Evolutionary conservation across 2,888 invertebrate species (phyloP).

Genomic region (Venusia cambrica): DNA sequence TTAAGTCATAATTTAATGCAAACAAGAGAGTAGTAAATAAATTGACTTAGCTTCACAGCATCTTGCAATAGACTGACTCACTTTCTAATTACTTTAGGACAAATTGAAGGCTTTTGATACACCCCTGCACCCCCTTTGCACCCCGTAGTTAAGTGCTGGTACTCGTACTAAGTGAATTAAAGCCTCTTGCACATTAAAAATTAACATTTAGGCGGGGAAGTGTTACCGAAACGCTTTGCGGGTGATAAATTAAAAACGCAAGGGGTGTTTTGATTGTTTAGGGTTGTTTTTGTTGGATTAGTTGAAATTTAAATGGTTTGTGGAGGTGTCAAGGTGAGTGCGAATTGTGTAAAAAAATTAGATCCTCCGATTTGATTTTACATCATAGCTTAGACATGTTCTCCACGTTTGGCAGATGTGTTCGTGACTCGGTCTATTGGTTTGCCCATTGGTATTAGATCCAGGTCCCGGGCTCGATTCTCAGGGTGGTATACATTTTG

Average conservation of each 20-base stretch:
- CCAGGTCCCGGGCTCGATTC: too few species aligned
- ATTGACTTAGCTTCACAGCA: slow-evolving; percentile 29
- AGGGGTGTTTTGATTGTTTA: slow-evolving; percentile 2
- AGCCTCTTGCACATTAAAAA: slow-evolving; percentile 28
- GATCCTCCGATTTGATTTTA: too few species aligned
- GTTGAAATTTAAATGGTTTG: too few species aligned
- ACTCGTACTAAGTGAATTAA: slow-evolving; percentile 38
- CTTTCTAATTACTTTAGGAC: slow-evolving; percentile 55
- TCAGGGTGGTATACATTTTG: too few species aligned
- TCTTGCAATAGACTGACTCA: slow-evolving; percentile 35
- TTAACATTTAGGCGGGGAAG: slow-evolving; percentile 28
- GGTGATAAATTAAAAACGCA: slow-evolving; percentile 10
- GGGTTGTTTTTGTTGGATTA: slow-evolving; percentile 5
- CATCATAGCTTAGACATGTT: too few species aligned
- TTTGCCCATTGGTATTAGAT: too few species aligned
- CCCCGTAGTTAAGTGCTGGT: slow-evolving; percentile 31
- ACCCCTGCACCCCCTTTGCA: slow-evolving; percentile 29
- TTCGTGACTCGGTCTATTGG: too few species aligned
- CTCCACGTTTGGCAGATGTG: too few species aligned
- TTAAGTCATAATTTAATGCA: too few species aligned
- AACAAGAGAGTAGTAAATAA: slow-evolving; percentile 28
- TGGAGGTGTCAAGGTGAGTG: too few species aligned
- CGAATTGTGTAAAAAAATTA: too few species aligned
- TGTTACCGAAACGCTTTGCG: slow-evolving; percentile 18
- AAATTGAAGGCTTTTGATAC: slow-evolving; percentile 59